Evolutionary conservation across 2,113 vertebrate genomes (phyloP).

Genomic region (Larimichthys crocea): DNA sequence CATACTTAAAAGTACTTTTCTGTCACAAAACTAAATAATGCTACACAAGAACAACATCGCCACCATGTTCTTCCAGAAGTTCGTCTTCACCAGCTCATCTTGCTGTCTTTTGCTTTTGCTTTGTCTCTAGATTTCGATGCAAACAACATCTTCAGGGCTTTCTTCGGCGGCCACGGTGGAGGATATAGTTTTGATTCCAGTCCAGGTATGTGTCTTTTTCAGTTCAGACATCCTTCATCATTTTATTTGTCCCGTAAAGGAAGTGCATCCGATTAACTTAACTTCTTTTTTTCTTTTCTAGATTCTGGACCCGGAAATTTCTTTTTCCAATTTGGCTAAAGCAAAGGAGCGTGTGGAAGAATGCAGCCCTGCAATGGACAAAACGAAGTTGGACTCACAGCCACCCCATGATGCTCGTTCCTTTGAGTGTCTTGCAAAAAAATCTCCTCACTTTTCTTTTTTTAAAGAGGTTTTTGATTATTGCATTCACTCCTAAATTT

Average conservation of each 20-base stretch:
- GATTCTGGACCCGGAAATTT: conserved; percentile 95
- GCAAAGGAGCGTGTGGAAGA: background rate
- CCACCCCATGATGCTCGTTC: conserved; percentile 47
- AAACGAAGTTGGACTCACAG: conserved; percentile 62
- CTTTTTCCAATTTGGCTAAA: conserved; percentile 98
- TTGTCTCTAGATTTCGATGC: conserved; percentile 91
- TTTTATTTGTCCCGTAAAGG: background rate
- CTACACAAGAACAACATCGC: background rate
- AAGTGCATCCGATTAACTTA: background rate
- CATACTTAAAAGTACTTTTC: too few species aligned
- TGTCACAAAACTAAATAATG: too few species aligned
- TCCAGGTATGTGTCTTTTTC: conserved; percentile 60
- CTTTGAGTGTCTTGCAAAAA: conserved; percentile 74
- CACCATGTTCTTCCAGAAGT: background rate
- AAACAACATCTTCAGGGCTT: conserved; percentile 98
- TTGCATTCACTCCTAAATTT: conserved; percentile 53
- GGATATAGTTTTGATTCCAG: conserved; percentile 93
- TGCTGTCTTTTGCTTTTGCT: background rate
- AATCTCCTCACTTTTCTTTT: conserved; percentile 69
- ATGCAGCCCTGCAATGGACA: conserved; percentile 48
- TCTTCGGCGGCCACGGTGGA: conserved; percentile 92
- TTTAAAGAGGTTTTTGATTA: conserved; percentile 42
- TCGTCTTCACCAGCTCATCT: background rate
- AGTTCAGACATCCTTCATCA: background rate
- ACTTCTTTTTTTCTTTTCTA: conserved; percentile 54